Conservation (phyloP, 2,797 vertebrate species). For the Parotocinclus haroldoi region DNA sequence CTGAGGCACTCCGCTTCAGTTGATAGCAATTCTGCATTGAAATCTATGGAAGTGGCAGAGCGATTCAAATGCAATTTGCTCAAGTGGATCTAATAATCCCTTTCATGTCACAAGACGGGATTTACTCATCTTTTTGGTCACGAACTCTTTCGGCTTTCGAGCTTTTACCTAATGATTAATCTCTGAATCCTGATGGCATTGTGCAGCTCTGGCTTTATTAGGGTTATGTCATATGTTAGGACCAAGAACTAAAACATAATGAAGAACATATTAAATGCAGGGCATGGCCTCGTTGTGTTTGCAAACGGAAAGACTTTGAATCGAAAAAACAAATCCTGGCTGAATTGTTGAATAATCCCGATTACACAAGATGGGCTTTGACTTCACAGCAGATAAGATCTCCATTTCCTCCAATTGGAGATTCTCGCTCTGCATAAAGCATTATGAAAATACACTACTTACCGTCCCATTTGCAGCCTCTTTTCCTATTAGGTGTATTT, state of each 20-base stretch:
- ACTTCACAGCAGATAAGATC: slow-evolving; percentile 50
- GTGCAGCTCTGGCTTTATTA: background rate
- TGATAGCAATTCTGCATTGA: too few relatives aligned
- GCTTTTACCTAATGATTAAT: background rate
- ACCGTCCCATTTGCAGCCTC: slow-evolving; percentile 49
- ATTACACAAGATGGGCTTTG: slow-evolving; percentile 46
- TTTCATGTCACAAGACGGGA: background rate
- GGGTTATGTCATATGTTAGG: background rate
- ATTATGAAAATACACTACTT: slow-evolving; percentile 54
- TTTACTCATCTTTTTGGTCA: background rate
- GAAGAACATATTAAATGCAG: slow-evolving; percentile 3
- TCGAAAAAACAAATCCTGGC: slow-evolving; percentile 46
- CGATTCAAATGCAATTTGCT: background rate
- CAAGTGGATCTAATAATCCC: background rate
- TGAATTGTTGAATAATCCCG: slow-evolving; percentile 50
- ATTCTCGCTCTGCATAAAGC: slow-evolving; percentile 46
- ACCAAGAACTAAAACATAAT: slow-evolving; percentile 9
- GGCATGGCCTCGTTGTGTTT: background rate
- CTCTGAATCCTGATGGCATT: slow-evolving; percentile 9
- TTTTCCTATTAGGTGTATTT: slow-evolving; percentile 53
- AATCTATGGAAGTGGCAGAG: background rate
- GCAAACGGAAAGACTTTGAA: slow-evolving; percentile 32
- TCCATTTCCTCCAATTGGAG: slow-evolving; percentile 55
- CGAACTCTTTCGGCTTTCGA: background rate
- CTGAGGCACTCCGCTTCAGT: too few relatives aligned